Evolutionary conservation across 2,888 invertebrate genomes (phyloP).

Genomic region (Pyrrhosoma nymphula): DNA sequence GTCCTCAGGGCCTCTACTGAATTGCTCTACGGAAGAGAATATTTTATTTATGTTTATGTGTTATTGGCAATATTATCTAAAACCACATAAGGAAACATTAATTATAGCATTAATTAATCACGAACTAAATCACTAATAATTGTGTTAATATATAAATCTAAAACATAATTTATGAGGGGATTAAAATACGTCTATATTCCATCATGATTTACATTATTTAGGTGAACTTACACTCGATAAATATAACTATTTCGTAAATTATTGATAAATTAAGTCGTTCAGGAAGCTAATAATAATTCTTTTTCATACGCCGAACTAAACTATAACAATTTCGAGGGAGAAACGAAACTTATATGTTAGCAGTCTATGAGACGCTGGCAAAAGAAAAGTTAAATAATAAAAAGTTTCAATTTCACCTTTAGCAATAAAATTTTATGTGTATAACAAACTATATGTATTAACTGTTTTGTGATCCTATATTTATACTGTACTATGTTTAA

Average conservation of each 20-base stretch:
- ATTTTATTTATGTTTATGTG: not conserved
- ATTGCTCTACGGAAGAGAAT: not conserved
- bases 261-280: conserved; percentile 48
- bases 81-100: conserved; percentile 38
- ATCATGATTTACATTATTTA: conserved; percentile 23
- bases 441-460: not conserved
- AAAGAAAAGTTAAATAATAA: conserved; percentile 8
- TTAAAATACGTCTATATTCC: not conserved
- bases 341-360: not conserved
- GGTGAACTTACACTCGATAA: conserved; percentile 10
- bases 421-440: not conserved
- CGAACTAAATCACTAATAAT: conserved; percentile 38
- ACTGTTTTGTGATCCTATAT: not conserved
- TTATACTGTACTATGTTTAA: conserved; percentile 24
- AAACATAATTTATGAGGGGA: conserved; percentile 33
- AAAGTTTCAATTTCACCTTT: not conserved
- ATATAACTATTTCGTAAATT: conserved; percentile 39
- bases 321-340: not conserved
- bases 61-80: conserved; percentile 8
- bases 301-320: not conserved
- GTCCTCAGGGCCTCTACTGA: not conserved
- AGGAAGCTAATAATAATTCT: conserved; percentile 30
- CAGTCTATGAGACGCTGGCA: not conserved
- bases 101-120: conserved; percentile 49
- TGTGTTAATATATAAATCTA: conserved; percentile 37